Evolutionary conservation across 1,140 invertebrate genomes (phyloP).

Genomic region (Cydia strobilella): DNA sequence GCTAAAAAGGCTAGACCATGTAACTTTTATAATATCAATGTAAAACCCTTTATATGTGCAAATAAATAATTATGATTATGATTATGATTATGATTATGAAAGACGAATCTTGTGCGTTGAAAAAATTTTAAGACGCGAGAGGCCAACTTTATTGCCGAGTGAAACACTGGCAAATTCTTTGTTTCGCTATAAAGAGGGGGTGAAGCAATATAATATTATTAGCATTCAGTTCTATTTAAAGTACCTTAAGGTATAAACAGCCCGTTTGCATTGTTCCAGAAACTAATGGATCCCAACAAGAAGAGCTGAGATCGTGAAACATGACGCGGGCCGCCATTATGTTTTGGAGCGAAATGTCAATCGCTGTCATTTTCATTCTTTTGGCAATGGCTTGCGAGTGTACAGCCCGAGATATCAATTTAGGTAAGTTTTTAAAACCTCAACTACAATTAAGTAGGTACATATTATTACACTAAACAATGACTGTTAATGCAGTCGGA

Average conservation of each 20-base stretch:
- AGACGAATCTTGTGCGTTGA: too few species aligned
- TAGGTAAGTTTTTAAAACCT: constrained; percentile 52
- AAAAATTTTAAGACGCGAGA: too few species aligned
- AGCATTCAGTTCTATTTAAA: not conserved
- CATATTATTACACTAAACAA: not conserved
- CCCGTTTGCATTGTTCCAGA: constrained; percentile 62
- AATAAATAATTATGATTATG: too few species aligned
- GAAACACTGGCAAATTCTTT: not conserved
- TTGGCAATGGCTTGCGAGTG: constrained; percentile 53
- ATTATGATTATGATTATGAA: too few species aligned
- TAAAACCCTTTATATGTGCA: too few species aligned
- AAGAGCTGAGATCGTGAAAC: constrained; percentile 67
- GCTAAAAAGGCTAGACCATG: too few species aligned
- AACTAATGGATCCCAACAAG: constrained; percentile 73
- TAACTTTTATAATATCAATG: too few species aligned
- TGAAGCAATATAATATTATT: not conserved
- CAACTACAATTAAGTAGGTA: too few species aligned
- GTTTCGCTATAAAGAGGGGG: not conserved
- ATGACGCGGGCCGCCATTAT: constrained; percentile 67
- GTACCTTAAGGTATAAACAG: not conserved
- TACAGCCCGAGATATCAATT: constrained; percentile 65
- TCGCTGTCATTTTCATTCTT: constrained; percentile 58
- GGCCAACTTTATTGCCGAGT: too few species aligned
- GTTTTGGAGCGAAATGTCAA: constrained; percentile 71
- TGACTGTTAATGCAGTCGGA: too few species aligned